phyloP scores from a whole-genome alignment of 1,140 invertebrate species.

The Coptotermes formosanus region DNA sequence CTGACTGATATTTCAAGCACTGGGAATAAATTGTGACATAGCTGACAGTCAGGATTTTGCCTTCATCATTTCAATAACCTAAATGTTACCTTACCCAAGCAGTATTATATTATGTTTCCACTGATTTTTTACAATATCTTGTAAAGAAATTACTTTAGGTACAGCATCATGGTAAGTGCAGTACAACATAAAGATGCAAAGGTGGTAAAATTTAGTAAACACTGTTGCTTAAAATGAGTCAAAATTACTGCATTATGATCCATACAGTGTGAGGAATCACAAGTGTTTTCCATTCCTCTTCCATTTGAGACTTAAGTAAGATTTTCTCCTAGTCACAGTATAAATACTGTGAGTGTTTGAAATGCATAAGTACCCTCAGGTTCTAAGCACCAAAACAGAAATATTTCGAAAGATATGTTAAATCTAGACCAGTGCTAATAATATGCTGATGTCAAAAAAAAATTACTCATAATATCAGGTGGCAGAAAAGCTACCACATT shows the following conservation, averaged over 20 bases:
- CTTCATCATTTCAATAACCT: no score
- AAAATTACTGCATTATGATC: neutral
- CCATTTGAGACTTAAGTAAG: neutral
- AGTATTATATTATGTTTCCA: no score
- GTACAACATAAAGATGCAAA: no score
- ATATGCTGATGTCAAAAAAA: neutral
- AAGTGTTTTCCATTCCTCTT: neutral
- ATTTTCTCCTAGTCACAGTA: neutral
- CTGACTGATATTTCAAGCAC: no score
- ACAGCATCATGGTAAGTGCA: no score
- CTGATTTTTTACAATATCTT: no score
- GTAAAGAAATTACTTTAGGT: no score
- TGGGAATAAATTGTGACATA: no score
- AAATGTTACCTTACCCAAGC: no score
- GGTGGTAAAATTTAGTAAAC: no score
- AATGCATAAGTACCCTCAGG: neutral
- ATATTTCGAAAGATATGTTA: neutral
- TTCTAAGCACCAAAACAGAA: slow-evolving; percentile 4
- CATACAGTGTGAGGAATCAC: neutral
- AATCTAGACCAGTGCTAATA: neutral
- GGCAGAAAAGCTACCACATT: neutral
- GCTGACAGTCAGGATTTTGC: no score
- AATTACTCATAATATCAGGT: neutral
- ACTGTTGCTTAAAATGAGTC: no score
- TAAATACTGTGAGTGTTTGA: neutral